Evolutionary conservation across 2,888 invertebrate genomes (phyloP).

Genomic region (Tipula vernalis): DNA sequence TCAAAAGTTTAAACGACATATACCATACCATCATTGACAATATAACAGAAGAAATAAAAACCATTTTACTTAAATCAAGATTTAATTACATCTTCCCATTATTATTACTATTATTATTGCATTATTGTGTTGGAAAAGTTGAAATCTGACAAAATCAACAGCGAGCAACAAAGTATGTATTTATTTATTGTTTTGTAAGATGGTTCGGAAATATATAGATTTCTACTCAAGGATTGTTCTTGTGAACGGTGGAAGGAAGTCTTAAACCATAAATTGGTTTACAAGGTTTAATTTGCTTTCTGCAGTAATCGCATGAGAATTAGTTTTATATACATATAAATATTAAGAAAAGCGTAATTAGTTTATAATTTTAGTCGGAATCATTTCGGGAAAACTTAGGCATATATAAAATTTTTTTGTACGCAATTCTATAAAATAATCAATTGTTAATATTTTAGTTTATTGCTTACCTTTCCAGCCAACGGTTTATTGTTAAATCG

Average conservation of each 20-base stretch:
- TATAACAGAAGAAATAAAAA: neutral
- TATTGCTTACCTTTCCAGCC: neutral
- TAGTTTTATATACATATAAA: no score
- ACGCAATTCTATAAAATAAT: neutral
- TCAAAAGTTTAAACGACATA: neutral
- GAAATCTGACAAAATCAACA: neutral
- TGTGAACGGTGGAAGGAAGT: no score
- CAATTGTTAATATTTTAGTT: neutral
- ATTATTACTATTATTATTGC: neutral
- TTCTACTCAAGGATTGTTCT: neutral
- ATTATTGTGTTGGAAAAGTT: neutral
- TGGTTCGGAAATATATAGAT: neutral
- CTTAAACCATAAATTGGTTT: no score
- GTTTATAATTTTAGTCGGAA: neutral
- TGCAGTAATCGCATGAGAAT: no score
- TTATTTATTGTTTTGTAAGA: neutral
- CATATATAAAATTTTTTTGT: neutral
- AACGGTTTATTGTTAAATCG: neutral
- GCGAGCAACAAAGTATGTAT: neutral
- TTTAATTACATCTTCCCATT: neutral
- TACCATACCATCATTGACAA: neutral
- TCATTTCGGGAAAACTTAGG: neutral
- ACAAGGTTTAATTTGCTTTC: no score
- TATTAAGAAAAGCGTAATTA: no score
- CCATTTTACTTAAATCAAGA: neutral